Evolutionary conservation across 64 coral and sea anemone species (phyloP).

Genomic region (Platygyra sinensis): DNA sequence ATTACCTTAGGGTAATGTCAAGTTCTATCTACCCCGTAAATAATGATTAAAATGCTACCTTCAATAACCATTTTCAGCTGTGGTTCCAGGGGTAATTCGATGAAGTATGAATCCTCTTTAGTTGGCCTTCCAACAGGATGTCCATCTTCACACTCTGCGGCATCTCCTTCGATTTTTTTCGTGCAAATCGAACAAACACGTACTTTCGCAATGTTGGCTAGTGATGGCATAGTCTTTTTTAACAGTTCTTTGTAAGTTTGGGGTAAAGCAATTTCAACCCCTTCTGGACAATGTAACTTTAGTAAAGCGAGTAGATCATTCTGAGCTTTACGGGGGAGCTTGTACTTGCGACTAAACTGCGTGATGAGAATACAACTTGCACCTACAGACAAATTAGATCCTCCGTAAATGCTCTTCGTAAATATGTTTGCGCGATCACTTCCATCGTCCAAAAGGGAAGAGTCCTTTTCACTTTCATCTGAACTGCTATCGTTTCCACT

Average conservation of each 20-base stretch:
- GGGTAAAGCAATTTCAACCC: conserved; percentile 29
- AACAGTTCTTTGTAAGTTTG: conserved; percentile 39
- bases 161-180: neutral
- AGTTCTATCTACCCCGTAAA: neutral
- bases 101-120: conserved; percentile 27
- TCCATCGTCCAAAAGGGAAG: neutral
- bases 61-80: conserved; percentile 46
- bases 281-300: conserved; percentile 50
- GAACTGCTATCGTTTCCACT: conserved; percentile 29
- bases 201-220: conserved; percentile 24
- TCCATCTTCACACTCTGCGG: neutral
- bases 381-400: conserved; percentile 42
- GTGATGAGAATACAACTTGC: conserved; percentile 47
- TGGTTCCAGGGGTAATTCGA: conserved; percentile 23
- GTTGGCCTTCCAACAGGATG: conserved; percentile 22
- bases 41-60: conserved; percentile 18
- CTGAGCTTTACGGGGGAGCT: conserved; percentile 49
- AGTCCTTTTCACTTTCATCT: conserved; percentile 11
- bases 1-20: neutral
- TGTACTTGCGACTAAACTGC: conserved; percentile 58
- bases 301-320: conserved; percentile 50
- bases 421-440: conserved; percentile 23
- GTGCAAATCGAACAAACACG: conserved; percentile 40
- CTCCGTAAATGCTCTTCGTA: conserved; percentile 37
- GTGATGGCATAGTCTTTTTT: conserved; percentile 46